phyloP scores from a whole-genome alignment of 2,113 vertebrate species.

The Balaeniceps rex region DNA sequence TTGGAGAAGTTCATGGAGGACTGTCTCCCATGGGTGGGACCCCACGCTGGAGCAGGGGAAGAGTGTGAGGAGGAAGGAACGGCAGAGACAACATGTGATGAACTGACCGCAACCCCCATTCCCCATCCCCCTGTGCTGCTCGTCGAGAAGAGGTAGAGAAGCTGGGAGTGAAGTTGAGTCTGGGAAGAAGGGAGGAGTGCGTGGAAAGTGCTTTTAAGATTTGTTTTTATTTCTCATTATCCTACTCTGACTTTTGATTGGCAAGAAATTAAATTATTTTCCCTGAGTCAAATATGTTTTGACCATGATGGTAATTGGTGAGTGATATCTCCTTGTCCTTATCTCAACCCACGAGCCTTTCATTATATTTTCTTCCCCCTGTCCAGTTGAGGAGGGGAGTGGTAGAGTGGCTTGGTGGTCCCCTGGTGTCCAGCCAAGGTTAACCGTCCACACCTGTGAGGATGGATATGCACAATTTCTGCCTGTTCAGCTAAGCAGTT shows the following conservation, averaged over 20 bases:
- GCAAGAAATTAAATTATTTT: not conserved
- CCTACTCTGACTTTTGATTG: not conserved
- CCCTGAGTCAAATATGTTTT: not conserved
- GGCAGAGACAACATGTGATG: not conserved
- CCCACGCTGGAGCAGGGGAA: not conserved
- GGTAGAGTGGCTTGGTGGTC: not conserved
- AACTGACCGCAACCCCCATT: not conserved
- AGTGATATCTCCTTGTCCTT: not conserved
- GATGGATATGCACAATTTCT: not conserved
- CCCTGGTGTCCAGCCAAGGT: not conserved
- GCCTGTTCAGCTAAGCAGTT: not conserved
- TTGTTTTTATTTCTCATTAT: not conserved
- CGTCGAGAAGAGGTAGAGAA: not conserved
- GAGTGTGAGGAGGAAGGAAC: not conserved
- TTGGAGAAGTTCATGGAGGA: not conserved
- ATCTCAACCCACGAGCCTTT: not conserved
- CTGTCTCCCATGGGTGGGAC: not conserved
- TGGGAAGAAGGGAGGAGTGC: not conserved
- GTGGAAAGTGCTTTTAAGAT: not conserved
- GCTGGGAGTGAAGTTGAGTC: not conserved
- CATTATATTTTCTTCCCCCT: not conserved
- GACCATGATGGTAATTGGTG: not conserved
- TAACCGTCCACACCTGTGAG: not conserved
- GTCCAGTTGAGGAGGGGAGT: not conserved
- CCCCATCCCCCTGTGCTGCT: fast-evolving